Conservation (phyloP, 1,140 invertebrate species). For the Drosophila quadrilineata region DNA sequence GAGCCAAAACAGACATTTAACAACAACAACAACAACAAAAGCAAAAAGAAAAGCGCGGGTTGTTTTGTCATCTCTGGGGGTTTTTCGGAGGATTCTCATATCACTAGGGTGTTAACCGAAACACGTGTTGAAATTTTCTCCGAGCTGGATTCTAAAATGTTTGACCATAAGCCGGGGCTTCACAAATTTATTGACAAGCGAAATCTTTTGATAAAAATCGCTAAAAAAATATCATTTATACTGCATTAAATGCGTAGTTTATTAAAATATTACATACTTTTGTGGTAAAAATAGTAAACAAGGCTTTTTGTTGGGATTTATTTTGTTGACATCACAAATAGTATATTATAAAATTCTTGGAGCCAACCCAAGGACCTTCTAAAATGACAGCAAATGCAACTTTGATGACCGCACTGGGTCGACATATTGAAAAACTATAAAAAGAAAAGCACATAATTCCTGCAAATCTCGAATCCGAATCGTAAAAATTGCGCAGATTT, state of each 20-base stretch:
- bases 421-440: slow-evolving; percentile 80
- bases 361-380: too few relatives aligned
- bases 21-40: slow-evolving; percentile 25
- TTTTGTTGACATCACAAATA: too few relatives aligned
- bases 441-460: slow-evolving; percentile 64
- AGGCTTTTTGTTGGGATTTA: too few relatives aligned
- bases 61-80: background rate
- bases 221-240: too few relatives aligned
- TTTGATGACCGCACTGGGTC: slow-evolving; percentile 51
- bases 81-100: background rate
- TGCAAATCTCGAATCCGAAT: slow-evolving; percentile 70
- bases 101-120: slow-evolving; percentile 15
- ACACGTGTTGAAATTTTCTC: slow-evolving; percentile 33
- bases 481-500: slow-evolving; percentile 72
- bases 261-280: too few relatives aligned
- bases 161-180: slow-evolving; percentile 11
- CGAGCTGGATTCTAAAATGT: background rate
- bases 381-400: slow-evolving; percentile 47
- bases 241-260: too few relatives aligned
- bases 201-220: background rate
- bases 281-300: too few relatives aligned
- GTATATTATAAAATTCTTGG: too few relatives aligned
- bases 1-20: slow-evolving; percentile 26
- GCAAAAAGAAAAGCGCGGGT: slow-evolving; percentile 9
- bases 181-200: slow-evolving; percentile 25